Conservation (phyloP, 2,113 vertebrate species). For the Tyto alba region DNA sequence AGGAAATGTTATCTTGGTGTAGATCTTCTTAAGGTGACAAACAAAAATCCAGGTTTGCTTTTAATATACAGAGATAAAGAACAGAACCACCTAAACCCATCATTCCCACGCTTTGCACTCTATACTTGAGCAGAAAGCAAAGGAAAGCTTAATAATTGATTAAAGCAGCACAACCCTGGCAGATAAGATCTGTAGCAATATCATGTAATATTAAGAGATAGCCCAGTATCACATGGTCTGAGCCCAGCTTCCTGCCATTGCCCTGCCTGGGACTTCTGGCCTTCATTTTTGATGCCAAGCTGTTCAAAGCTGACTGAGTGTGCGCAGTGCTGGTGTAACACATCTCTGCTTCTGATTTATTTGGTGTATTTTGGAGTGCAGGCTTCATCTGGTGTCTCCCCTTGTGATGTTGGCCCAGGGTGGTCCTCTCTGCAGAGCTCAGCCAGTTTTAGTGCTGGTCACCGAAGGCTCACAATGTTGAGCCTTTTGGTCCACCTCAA, state of each 20-base stretch:
- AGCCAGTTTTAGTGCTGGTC: background rate
- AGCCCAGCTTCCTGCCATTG: background rate
- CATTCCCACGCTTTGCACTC: rapidly evolving
- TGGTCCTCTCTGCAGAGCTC: background rate
- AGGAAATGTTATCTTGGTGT: background rate
- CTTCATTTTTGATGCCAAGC: background rate
- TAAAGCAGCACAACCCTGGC: background rate
- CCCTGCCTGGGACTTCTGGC: background rate
- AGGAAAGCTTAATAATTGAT: background rate
- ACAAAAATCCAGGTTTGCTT: background rate
- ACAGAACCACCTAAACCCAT: background rate
- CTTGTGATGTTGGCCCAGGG: rapidly evolving
- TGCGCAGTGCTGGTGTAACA: rapidly evolving
- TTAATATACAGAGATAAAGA: background rate
- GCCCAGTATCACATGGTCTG: background rate
- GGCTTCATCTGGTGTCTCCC: background rate
- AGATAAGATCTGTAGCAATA: background rate
- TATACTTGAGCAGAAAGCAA: background rate
- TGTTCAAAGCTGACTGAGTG: background rate
- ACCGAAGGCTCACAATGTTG: background rate
- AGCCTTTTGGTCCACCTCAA: background rate
- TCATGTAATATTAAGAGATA: background rate
- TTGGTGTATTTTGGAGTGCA: background rate
- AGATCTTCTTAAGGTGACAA: background rate
- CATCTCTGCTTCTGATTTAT: background rate